Conservation (phyloP, 2,113 vertebrate genomes). For the Triplophysa siluroides region DNA sequence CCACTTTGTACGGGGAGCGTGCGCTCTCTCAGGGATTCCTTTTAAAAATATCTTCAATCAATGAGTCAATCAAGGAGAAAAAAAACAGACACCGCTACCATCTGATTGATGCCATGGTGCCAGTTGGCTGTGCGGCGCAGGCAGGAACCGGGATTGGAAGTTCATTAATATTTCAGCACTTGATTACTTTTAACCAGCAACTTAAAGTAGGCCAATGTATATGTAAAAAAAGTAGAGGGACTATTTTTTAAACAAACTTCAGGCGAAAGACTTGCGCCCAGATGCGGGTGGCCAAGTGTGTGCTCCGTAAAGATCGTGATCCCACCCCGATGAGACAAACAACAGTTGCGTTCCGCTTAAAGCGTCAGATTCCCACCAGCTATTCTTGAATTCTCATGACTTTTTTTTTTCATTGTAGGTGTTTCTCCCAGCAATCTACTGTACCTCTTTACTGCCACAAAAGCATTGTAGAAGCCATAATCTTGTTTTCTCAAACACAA, state of each 20-base stretch:
- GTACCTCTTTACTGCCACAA: slow-evolving; percentile 29
- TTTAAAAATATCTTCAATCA: slow-evolving; percentile 88
- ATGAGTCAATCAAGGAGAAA: slow-evolving; percentile 82
- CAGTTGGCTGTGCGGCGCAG: slow-evolving; percentile 78
- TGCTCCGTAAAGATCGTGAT: slow-evolving; percentile 37
- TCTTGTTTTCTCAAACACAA: slow-evolving; percentile 43
- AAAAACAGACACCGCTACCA: slow-evolving; percentile 69
- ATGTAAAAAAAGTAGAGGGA: slow-evolving; percentile 74
- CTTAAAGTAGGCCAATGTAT: slow-evolving; percentile 83
- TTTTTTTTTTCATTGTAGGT: slow-evolving; percentile 18
- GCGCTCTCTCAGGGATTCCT: slow-evolving; percentile 79
- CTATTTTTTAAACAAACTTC: slow-evolving; percentile 61
- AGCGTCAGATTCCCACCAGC: not conserved
- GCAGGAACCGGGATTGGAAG: slow-evolving; percentile 77
- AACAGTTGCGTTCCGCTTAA: not conserved
- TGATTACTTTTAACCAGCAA: slow-evolving; percentile 79
- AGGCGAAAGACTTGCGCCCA: slow-evolving; percentile 57
- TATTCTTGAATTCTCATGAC: slow-evolving; percentile 17
- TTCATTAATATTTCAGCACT: slow-evolving; percentile 81
- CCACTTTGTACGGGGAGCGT: slow-evolving; percentile 76
- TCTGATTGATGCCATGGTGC: slow-evolving; percentile 78
- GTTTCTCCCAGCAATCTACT: slow-evolving; percentile 26
- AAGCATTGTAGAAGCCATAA: slow-evolving; percentile 26
- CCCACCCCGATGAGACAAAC: not conserved
- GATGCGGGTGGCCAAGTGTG: slow-evolving; percentile 66